Base-by-base conservation (phyloP, 2,113 vertebrate genomes). In the Bagarius yarrelli region DNA sequence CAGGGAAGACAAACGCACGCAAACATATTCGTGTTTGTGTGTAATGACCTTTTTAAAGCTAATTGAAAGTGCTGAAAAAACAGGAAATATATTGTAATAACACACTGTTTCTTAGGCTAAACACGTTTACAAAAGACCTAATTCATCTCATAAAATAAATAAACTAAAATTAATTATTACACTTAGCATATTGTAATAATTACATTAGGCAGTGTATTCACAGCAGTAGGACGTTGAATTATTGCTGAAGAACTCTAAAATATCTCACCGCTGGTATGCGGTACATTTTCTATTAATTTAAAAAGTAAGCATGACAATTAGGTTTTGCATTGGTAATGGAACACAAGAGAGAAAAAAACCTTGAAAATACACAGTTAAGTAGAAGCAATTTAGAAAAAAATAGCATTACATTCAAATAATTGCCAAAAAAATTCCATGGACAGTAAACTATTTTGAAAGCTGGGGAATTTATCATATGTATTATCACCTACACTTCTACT, bases 41-140 rank as follows among this genome's bases (percentile, higher is more conserved):
- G 59, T 91, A 92, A 88, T 89, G 87, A 91, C 88, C 91, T 90
- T 90, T 91, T 90, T 91, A 90, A 88, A 87, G 85, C 85, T 91
- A 89, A 89, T 92, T 91, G 91, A 88, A 90, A 88, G 87, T 89
- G 88, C 89, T 86, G 86, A 87, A 90, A 88, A 89, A 89, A 88
- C 88, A 89, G 88, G 87, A 87, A 86, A 88, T 87, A 86, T 88
- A 79, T 80, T 88, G 88, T 88, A 86, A 87, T 87, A 91, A 91
- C 83, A 86, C 84, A 85, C 84, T 87, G 87, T 88, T 87, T 88
- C 85, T 88, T 86, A 89, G 77, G 85, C 88, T 83, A 88, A 89
- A 89, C 81, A 86, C 87, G 83, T 84, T 23, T 83, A 84, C 74
- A 85, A 76, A 90, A 89, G 85, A 83, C 87, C 83, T 85, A 86